phyloP scores from a whole-genome alignment of 2,888 invertebrate genomes.

The Idaea biselata region DNA sequence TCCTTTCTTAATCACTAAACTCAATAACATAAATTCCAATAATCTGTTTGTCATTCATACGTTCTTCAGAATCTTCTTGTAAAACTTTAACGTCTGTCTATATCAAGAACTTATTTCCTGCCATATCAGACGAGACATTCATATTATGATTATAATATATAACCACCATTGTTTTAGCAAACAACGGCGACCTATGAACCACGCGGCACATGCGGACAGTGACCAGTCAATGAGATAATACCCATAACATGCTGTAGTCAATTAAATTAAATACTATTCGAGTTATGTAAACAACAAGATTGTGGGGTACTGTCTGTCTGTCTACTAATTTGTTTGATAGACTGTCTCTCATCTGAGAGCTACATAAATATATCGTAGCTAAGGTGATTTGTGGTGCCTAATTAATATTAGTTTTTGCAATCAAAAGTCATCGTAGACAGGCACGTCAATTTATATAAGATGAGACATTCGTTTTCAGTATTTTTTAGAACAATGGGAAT shows the following conservation, averaged over 20 bases:
- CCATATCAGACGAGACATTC: slow-evolving; percentile 7
- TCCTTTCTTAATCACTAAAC: too few species aligned
- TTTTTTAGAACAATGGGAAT: too few species aligned
- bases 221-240: slow-evolving; percentile 23
- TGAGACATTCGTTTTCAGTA: too few species aligned
- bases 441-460: too few species aligned
- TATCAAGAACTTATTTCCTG: slow-evolving; percentile 16
- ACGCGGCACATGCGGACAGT: slow-evolving; percentile 9
- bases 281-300: slow-evolving; percentile 18
- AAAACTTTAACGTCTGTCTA: background rate
- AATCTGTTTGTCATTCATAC: background rate
- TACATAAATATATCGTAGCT: too few species aligned
- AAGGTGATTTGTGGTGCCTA: too few species aligned
- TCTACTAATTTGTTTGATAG: background rate
- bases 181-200: slow-evolving; percentile 23
- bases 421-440: too few species aligned
- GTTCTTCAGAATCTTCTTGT: background rate
- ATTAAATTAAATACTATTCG: slow-evolving; percentile 16
- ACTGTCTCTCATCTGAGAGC: background rate
- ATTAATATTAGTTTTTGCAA: too few species aligned
- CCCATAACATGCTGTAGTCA: slow-evolving; percentile 19
- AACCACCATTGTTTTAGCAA: slow-evolving; percentile 25
- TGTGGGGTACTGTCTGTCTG: background rate
- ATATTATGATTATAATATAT: slow-evolving; percentile 21
- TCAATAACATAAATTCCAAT: background rate